phyloP scores from a whole-genome alignment of 2,888 invertebrate genomes.

The Drosophila villosipedis region DNA sequence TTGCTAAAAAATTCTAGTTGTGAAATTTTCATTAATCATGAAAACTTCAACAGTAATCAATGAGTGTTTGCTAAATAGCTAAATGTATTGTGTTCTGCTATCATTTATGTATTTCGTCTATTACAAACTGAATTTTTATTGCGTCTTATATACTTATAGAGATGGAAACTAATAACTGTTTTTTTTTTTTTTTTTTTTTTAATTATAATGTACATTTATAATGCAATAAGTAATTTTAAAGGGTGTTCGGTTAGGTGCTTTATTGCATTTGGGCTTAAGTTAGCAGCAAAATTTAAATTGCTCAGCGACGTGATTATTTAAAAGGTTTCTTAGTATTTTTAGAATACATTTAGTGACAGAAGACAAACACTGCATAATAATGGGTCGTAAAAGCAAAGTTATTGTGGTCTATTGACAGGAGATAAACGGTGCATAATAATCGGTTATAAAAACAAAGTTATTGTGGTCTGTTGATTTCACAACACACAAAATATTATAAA shows the following conservation, averaged over 20 bases:
- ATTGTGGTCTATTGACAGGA: neutral
- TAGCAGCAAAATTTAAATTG: neutral
- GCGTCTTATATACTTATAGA: neutral
- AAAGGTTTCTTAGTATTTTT: neutral
- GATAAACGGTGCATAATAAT: neutral
- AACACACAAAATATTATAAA: neutral
- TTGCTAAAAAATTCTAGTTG: neutral
- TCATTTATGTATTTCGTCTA: neutral
- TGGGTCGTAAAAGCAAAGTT: neutral
- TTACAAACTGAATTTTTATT: neutral
- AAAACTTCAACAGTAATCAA: neutral
- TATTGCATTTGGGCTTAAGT: neutral
- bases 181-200: too few species aligned
- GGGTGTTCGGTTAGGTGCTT: neutral
- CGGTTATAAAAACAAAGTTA: neutral
- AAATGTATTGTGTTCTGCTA: neutral
- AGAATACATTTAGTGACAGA: neutral
- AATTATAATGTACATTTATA: neutral
- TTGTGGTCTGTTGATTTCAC: neutral
- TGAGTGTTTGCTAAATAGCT: neutral
- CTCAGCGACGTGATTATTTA: neutral
- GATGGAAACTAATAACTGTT: accelerated
- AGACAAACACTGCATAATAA: neutral
- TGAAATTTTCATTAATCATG: neutral
- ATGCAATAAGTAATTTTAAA: neutral